Conservation (phyloP, 2,888 invertebrate genomes). For the Apotomis turbidana region DNA sequence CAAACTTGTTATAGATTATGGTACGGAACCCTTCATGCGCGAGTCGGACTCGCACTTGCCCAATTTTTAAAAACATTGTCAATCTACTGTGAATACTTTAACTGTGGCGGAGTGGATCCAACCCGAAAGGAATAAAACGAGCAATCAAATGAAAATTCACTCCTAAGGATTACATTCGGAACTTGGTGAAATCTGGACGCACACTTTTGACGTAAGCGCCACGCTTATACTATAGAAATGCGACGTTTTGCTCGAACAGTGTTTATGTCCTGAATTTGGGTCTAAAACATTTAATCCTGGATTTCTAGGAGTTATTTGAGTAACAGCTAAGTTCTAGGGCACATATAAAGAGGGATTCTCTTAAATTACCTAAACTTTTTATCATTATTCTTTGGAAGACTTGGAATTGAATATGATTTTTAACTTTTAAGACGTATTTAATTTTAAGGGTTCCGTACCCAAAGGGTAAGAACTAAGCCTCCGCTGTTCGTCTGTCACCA, state of each 20-base stretch:
- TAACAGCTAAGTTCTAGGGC: not conserved
- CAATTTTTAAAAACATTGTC: not conserved
- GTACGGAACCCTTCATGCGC: too few species aligned
- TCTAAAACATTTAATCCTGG: not conserved
- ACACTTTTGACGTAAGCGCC: not conserved
- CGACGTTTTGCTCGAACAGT: not conserved
- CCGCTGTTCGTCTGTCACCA: too few species aligned
- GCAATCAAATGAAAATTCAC: constrained; percentile 29
- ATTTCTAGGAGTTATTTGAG: not conserved
- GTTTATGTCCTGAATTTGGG: not conserved
- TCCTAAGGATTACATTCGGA: constrained; percentile 16
- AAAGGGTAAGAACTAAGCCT: too few species aligned
- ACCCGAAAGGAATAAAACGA: constrained; percentile 2
- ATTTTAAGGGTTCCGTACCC: too few species aligned
- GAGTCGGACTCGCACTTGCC: too few species aligned
- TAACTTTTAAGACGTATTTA: too few species aligned
- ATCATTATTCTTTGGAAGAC: too few species aligned
- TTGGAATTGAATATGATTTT: too few species aligned
- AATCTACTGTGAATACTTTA: constrained; percentile 2
- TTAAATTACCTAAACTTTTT: too few species aligned
- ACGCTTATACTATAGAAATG: not conserved
- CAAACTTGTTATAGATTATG: too few species aligned
- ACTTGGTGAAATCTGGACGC: not conserved
- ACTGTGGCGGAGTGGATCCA: not conserved
- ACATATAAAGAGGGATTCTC: not conserved